A percentile compares a stretch with the other conserved stretches of the same genome.
These are phyloP conservation scores for Abscondita cerata DNA, from an alignment of 2,888 invertebrate species.

Conservation along the genomic window DNA sequence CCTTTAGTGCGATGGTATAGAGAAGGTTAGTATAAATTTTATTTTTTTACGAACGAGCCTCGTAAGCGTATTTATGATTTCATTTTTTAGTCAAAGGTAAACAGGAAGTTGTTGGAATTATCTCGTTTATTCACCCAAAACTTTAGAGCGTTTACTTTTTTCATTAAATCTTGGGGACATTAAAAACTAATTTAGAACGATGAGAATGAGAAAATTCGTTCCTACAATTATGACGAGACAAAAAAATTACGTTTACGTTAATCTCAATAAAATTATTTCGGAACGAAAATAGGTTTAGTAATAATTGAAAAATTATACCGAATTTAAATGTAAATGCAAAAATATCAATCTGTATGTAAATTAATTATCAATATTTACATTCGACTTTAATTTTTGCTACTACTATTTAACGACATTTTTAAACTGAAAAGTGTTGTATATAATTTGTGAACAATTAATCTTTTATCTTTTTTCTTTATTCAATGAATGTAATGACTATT, in stretches of 20 bases:
- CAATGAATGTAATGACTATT: not conserved
- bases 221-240: not conserved
- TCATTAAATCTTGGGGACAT: not conserved
- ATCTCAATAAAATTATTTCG: not conserved
- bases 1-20: constrained; percentile 87
- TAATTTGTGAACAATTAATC: too few relatives aligned
- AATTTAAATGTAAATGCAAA: constrained; percentile 38
- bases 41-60: not conserved
- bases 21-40: constrained; percentile 60
- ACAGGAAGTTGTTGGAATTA: not conserved
- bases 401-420: constrained; percentile 6
- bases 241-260: constrained; percentile 1
- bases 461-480: not conserved
- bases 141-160: constrained; percentile 4
- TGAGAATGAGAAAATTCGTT: constrained; percentile 1
- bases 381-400: constrained; percentile 22
- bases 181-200: constrained; percentile 1
- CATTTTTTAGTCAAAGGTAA: too few relatives aligned
- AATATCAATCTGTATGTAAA: constrained; percentile 46
- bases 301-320: constrained; percentile 26
- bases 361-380: constrained; percentile 45
- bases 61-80: constrained; percentile 17
- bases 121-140: not conserved
- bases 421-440: too few relatives aligned
- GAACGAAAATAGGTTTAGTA: constrained; percentile 24